A percentile compares a stretch with the other conserved stretches of the same genome.
These are phyloP conservation scores for Anticlea derivata DNA, from an alignment of 2,888 invertebrate species.

Conservation along the genomic window DNA sequence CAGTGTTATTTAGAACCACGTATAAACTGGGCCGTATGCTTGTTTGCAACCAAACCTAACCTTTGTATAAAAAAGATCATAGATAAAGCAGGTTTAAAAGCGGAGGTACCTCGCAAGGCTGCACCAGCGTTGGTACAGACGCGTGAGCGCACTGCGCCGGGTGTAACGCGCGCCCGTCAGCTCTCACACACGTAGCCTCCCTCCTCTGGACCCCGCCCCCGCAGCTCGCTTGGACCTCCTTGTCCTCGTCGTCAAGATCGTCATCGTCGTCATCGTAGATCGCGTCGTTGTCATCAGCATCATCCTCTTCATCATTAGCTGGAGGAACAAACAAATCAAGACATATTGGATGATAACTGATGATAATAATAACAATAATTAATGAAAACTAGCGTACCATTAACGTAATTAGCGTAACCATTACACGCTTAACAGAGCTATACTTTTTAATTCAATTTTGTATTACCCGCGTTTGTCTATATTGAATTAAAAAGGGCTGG, in stretches of 20 bases:
- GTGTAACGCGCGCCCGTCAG: constrained; percentile 73
- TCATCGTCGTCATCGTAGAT: constrained; percentile 36
- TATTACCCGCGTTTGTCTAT: no score
- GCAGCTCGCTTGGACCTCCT: constrained; percentile 59
- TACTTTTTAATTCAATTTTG: no score
- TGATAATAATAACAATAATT: no score
- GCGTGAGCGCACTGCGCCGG: constrained; percentile 78
- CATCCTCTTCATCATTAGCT: constrained; percentile 63
- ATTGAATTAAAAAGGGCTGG: no score
- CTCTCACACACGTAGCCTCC: constrained; percentile 80
- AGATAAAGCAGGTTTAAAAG: not conserved
- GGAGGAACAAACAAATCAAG: not conserved
- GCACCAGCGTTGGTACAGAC: constrained; percentile 78
- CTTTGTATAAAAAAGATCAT: no score
- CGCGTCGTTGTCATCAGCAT: constrained; percentile 52
- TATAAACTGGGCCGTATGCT: no score
- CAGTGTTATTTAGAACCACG: no score
- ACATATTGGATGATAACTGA: no score
- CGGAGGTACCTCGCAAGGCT: constrained; percentile 75
- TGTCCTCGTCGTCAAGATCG: constrained; percentile 48
- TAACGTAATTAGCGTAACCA: no score
- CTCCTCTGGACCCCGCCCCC: constrained; percentile 85
- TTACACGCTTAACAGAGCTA: no score
- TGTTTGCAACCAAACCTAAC: no score
- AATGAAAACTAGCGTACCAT: no score